These are phyloP conservation scores for Caenorhabditis sp. DNA, from an alignment of 2,888 invertebrate species.

Conservation along the genomic window DNA sequence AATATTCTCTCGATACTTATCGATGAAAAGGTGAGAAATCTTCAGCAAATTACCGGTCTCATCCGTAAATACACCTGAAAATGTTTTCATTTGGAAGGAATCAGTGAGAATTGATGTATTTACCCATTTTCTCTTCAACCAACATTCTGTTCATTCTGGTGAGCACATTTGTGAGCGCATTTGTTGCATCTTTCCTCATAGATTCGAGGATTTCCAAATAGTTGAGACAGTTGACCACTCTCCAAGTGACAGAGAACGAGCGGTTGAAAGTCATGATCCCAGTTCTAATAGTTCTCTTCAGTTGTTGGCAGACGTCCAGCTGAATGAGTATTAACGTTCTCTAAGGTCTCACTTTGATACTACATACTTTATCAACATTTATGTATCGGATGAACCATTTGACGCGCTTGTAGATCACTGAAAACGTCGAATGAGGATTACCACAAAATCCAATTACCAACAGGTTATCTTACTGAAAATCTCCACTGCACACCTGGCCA, in stretches of 20 bases:
- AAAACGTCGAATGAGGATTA: not conserved
- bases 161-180: not conserved
- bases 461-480: conserved; percentile 18
- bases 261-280: not conserved
- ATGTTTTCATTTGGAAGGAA: not conserved
- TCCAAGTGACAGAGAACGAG: conserved; percentile 1
- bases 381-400: conserved; percentile 21
- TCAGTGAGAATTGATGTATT: not conserved
- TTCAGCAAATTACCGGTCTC: not conserved
- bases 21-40: conserved; percentile 11
- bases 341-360: not conserved
- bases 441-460: not conserved
- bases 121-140: conserved; percentile 5
- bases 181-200: not conserved
- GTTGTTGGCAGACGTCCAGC: not conserved
- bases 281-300: not conserved
- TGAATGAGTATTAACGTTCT: not conserved
- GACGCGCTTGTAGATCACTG: conserved; percentile 10
- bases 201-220: conserved; percentile 31
- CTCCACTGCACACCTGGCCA: not conserved
- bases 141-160: not conserved
- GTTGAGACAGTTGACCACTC: not conserved
- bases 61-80: not conserved
- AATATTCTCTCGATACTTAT: not conserved
- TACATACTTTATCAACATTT: conserved; percentile 14